These are phyloP conservation scores for Leucania comma DNA, from an alignment of 2,888 invertebrate species.

Conservation along the genomic window DNA sequence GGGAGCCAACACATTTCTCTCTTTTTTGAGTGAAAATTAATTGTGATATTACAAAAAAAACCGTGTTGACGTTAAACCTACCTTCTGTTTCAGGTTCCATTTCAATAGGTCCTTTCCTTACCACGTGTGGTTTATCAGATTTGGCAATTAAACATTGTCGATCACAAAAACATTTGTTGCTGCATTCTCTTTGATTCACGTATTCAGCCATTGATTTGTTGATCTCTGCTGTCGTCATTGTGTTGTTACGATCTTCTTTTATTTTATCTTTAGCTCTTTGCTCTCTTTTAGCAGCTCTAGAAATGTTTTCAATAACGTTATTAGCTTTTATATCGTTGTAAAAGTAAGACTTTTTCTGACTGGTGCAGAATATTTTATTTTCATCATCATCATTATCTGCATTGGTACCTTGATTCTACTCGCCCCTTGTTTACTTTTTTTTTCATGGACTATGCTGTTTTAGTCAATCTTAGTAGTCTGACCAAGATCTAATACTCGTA, in stretches of 20 bases:
- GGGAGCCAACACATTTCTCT: background rate
- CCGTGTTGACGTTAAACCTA: background rate
- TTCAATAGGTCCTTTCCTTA: conserved; percentile 25
- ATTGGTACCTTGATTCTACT: background rate
- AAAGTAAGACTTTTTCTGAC: background rate
- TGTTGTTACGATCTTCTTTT: conserved; percentile 28
- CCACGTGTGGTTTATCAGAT: conserved; percentile 21
- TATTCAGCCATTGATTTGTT: conserved; percentile 51
- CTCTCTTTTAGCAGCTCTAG: conserved; percentile 42
- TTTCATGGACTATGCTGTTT: background rate
- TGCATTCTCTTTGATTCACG: conserved; percentile 21
- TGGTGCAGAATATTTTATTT: background rate
- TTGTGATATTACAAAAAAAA: background rate
- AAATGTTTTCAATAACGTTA: background rate
- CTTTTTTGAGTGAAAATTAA: background rate
- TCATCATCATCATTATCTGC: background rate
- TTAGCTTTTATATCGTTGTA: background rate
- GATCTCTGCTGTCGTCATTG: conserved; percentile 28
- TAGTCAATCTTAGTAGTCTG: background rate
- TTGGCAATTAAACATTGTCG: conserved; percentile 51
- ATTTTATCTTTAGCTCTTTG: conserved; percentile 35
- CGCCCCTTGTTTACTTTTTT: no score
- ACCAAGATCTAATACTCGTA: background rate
- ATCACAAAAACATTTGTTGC: conserved; percentile 48
- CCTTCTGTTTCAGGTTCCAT: conserved; percentile 14